Evolutionary conservation across 92 coral and sea anemone genomes (phyloP).

Genomic region (Desmophyllum pertusum): DNA sequence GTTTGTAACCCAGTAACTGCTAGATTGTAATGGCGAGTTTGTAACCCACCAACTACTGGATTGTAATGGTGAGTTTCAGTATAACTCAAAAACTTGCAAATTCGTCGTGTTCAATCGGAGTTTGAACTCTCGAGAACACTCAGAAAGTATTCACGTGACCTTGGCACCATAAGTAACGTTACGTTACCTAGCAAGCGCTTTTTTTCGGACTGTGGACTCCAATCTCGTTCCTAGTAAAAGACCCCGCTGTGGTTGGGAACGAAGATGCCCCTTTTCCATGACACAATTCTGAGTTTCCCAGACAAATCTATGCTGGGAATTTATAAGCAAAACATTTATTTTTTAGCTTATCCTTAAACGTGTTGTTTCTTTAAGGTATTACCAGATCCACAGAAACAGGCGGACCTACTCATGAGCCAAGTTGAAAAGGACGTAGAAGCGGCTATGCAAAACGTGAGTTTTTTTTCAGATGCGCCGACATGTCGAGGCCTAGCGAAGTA

Average conservation of each 20-base stretch:
- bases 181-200: too few species aligned
- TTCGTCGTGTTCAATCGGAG: too few species aligned
- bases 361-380: conserved; percentile 38
- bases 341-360: neutral
- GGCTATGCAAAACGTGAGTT: conserved; percentile 68
- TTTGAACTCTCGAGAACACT: too few species aligned
- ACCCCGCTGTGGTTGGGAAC: neutral
- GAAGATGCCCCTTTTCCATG: neutral
- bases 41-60: too few species aligned
- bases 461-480: neutral
- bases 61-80: too few species aligned
- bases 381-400: conserved; percentile 71
- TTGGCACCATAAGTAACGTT: too few species aligned
- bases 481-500: neutral
- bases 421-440: conserved; percentile 80
- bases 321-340: neutral
- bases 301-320: neutral
- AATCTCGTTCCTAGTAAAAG: too few species aligned
- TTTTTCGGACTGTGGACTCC: too few species aligned
- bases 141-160: too few species aligned
- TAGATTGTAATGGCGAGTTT: too few species aligned
- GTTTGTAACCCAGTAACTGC: too few species aligned
- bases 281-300: neutral
- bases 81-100: neutral
- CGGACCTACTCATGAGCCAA: conserved; percentile 68